Conservation (phyloP, 2,113 vertebrate genomes). For the Chrysemys picta region DNA sequence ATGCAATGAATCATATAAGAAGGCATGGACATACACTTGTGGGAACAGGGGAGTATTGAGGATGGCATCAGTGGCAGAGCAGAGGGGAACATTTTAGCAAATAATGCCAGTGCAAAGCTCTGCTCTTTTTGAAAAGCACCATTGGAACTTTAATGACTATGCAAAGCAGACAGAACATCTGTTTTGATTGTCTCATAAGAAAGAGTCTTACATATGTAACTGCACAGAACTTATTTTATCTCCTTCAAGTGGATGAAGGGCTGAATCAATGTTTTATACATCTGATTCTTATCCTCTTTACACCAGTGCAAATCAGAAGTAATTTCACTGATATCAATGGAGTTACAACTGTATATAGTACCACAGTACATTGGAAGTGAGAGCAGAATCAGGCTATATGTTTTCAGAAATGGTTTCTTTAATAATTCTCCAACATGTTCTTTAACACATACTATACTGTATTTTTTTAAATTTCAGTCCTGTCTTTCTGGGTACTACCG, state of each 20-base stretch:
- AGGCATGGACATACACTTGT: not conserved
- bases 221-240: not conserved
- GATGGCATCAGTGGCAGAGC: not conserved
- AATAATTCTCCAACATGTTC: not conserved
- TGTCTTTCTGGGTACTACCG: conserved; percentile 89
- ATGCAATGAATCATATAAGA: not conserved
- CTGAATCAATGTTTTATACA: not conserved
- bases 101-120: not conserved
- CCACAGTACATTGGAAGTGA: not conserved
- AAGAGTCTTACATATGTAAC: not conserved
- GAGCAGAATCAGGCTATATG: not conserved
- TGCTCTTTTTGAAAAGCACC: not conserved
- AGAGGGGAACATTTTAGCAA: not conserved
- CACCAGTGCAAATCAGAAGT: not conserved
- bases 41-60: not conserved
- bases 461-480: conserved; percentile 75
- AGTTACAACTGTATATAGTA: not conserved
- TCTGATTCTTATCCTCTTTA: not conserved
- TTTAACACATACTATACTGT: not conserved
- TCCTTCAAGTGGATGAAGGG: not conserved
- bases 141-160: not conserved
- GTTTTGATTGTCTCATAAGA: not conserved
- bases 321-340: not conserved
- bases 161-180: conserved; percentile 21
- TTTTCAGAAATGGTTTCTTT: not conserved